phyloP scores from a whole-genome alignment of 2,113 vertebrate genomes.

The Siniperca knerii region DNA sequence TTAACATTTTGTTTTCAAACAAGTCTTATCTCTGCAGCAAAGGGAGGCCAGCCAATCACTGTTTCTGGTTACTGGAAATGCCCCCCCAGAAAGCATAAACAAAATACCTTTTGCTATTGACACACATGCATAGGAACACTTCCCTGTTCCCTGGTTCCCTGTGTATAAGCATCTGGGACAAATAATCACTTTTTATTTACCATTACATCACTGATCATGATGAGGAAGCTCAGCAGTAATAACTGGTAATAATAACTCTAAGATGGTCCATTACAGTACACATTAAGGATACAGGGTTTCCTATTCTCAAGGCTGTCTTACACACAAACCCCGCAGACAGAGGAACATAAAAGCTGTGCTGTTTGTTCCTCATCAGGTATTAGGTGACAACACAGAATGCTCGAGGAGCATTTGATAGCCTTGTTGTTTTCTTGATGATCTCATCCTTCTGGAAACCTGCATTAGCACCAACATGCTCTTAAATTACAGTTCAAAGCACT shows the following conservation, averaged over 20 bases:
- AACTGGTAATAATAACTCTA: conserved; percentile 13
- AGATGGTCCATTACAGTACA: conserved; percentile 23
- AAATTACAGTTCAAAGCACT: conserved; percentile 41
- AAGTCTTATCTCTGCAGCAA: too few species aligned
- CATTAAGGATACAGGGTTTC: conserved; percentile 62
- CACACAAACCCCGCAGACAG: conserved; percentile 61
- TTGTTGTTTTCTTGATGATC: conserved; percentile 66
- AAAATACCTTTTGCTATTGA: too few species aligned
- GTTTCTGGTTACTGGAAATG: too few species aligned
- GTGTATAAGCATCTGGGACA: too few species aligned
- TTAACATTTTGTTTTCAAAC: too few species aligned
- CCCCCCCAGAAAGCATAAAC: too few species aligned
- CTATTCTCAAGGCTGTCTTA: conserved; percentile 62
- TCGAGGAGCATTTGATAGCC: conserved; percentile 67
- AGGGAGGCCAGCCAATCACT: too few species aligned
- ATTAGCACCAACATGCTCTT: conserved; percentile 44
- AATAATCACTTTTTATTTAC: background rate
- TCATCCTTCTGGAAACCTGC: conserved; percentile 64
- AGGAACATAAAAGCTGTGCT: conserved; percentile 60
- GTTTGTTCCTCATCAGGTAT: conserved; percentile 71
- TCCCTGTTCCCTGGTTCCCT: too few species aligned
- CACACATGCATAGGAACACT: too few species aligned
- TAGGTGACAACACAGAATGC: conserved; percentile 65
- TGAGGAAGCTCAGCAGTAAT: background rate
- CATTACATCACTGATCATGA: background rate